Evolutionary conservation across 2,113 vertebrate species (phyloP).

Genomic region (Promerops cafer): DNA sequence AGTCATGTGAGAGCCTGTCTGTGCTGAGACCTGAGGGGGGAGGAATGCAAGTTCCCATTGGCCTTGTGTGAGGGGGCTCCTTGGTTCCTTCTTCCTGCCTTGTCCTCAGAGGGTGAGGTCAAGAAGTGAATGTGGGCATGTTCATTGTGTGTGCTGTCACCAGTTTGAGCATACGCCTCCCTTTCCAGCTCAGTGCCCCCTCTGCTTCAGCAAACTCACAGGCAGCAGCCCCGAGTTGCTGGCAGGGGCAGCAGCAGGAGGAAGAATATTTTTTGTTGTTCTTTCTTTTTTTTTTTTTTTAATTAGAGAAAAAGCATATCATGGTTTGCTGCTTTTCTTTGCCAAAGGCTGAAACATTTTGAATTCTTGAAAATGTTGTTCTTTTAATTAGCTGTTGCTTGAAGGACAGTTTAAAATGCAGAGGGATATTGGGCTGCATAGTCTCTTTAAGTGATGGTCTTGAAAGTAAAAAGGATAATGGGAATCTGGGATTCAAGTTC

Average conservation of each 20-base stretch:
- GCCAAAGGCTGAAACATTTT: neutral
- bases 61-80: neutral
- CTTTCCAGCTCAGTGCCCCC: neutral
- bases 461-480: neutral
- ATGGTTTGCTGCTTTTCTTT: neutral
- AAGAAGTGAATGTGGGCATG: neutral
- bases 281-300: neutral
- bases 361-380: neutral
- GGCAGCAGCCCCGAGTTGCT: neutral
- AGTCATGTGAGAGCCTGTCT: neutral
- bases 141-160: neutral
- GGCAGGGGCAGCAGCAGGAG: neutral
- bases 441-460: neutral
- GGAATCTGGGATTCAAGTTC: neutral
- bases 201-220: neutral
- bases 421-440: rapidly evolving
- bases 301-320: neutral
- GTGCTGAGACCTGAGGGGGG: neutral
- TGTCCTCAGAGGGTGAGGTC: neutral
- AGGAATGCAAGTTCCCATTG: neutral
- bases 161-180: neutral
- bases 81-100: neutral
- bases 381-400: neutral
- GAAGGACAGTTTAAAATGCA: neutral
- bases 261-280: neutral